Evolutionary conservation across 2,113 vertebrate species (phyloP).

Genomic region (Corythornis madagascariensis): DNA sequence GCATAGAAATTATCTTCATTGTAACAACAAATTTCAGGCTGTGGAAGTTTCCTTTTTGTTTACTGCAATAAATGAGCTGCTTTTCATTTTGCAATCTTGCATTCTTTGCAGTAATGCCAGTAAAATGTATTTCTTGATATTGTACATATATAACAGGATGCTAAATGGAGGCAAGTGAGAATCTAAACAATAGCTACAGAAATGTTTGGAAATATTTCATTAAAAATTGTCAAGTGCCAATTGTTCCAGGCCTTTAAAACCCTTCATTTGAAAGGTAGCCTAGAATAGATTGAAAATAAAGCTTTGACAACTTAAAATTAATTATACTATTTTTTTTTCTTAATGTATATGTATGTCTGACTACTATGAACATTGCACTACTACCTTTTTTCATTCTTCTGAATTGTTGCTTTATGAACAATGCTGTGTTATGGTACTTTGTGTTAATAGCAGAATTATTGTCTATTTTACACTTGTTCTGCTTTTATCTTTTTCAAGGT

Average conservation of each 20-base stretch:
- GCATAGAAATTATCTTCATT: neutral
- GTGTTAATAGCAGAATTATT: neutral
- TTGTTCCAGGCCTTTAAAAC: neutral
- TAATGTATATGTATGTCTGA: neutral
- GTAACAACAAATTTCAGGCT: neutral
- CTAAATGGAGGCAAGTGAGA: neutral
- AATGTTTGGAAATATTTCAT: neutral
- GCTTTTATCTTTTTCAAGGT: constrained; percentile 74
- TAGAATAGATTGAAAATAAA: neutral
- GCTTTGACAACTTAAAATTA: neutral
- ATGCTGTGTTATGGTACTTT: neutral
- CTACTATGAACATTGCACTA: neutral
- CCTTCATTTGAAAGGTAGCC: neutral
- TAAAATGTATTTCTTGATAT: neutral
- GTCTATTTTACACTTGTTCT: constrained; percentile 26
- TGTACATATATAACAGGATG: neutral
- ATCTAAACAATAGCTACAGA: neutral
- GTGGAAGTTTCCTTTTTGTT: neutral
- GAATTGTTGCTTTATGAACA: neutral
- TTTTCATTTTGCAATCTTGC: neutral
- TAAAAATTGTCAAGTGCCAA: neutral
- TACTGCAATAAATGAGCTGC: neutral
- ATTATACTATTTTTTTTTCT: neutral
- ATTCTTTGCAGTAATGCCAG: neutral
- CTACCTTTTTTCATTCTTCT: neutral